Conservation (phyloP, 2,888 invertebrate species). For the Euspilapteryx auroguttella region DNA sequence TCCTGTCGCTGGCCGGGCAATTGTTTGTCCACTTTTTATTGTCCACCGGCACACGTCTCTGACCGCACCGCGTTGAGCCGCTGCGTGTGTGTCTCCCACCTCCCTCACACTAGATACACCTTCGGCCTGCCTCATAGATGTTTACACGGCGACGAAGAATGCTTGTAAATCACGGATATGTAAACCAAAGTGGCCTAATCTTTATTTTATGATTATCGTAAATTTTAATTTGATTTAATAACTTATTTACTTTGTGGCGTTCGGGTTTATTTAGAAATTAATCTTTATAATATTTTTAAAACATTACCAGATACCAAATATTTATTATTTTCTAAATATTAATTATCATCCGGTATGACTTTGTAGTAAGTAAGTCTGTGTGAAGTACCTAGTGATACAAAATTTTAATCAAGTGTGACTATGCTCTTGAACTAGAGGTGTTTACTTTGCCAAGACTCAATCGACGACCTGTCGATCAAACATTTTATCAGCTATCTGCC, state of each 20-base stretch:
- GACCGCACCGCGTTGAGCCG: too few species aligned
- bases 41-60: too few species aligned
- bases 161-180: slow-evolving; percentile 37
- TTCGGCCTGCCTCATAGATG: too few species aligned
- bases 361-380: neutral
- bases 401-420: slow-evolving; percentile 10
- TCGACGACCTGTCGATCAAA: neutral
- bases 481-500: too few species aligned
- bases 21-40: too few species aligned
- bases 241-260: slow-evolving; percentile 38
- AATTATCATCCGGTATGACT: slow-evolving; percentile 2
- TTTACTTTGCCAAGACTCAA: slow-evolving; percentile 4
- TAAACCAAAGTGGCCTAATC: slow-evolving; percentile 33
- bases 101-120: too few species aligned
- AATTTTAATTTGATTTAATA: slow-evolving; percentile 52
- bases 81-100: too few species aligned
- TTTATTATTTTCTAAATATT: slow-evolving; percentile 20
- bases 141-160: too few species aligned
- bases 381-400: slow-evolving; percentile 1
- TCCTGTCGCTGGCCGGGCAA: slow-evolving; percentile 32
- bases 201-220: slow-evolving; percentile 50
- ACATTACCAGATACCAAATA: slow-evolving; percentile 17
- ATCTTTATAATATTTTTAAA: slow-evolving; percentile 29
- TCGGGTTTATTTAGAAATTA: slow-evolving; percentile 25
- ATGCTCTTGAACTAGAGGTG: slow-evolving; percentile 9